Percentiles rank a stretch among this genome's conserved stretches.
Evolutionary conservation across 2,888 invertebrate species (phyloP).

Genomic region (Heteromyza rotundicornis): DNA sequence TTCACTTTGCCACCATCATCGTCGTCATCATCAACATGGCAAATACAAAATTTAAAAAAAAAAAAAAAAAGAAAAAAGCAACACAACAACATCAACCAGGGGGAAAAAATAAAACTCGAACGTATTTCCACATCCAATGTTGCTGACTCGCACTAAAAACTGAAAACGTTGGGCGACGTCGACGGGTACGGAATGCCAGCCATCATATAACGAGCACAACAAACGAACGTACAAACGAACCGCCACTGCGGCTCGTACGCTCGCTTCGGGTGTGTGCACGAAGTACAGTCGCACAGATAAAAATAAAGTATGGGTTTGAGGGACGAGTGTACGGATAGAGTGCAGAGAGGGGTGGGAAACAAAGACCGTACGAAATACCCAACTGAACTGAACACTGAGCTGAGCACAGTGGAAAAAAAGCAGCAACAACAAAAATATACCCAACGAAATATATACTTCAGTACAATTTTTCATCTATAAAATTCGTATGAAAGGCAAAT

Average conservation of each 20-base stretch:
- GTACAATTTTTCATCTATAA: slow-evolving; percentile 3
- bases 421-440: slow-evolving; percentile 10
- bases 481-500: slow-evolving; percentile 1
- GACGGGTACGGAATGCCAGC: slow-evolving; percentile 15
- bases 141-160: slow-evolving; percentile 41
- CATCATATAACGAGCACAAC: not conserved
- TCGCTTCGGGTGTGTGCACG: slow-evolving; percentile 36
- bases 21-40: no score
- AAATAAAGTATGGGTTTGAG: slow-evolving; percentile 47
- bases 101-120: slow-evolving; percentile 33
- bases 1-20: slow-evolving; percentile 15
- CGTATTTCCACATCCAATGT: slow-evolving; percentile 42
- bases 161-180: slow-evolving; percentile 33
- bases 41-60: slow-evolving; percentile 25
- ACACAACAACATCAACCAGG: no score
- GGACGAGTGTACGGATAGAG: slow-evolving; percentile 31
- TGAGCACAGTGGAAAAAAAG: slow-evolving; percentile 13
- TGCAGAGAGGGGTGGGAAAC: slow-evolving; percentile 20
- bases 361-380: not conserved
- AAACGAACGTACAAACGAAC: slow-evolving; percentile 14
- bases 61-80: slow-evolving; percentile 14
- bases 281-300: slow-evolving; percentile 58
- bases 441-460: slow-evolving; percentile 8
- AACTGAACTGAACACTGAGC: not conserved
- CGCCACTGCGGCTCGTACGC: slow-evolving; percentile 26